These are phyloP conservation scores for Rhodinocichla rosea DNA, from an alignment of 2,113 vertebrate species.

Conservation along the genomic window DNA sequence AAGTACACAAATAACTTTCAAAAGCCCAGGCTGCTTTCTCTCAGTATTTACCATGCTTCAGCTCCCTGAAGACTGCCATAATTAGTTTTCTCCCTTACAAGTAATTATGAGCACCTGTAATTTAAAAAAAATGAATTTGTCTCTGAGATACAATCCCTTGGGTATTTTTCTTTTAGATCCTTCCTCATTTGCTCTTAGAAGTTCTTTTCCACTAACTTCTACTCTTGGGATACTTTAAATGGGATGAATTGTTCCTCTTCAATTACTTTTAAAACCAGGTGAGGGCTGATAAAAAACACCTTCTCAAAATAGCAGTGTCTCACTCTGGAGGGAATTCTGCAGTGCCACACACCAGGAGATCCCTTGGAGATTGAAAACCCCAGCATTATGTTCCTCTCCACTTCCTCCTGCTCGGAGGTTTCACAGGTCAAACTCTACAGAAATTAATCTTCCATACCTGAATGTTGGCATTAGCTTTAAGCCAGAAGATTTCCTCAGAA, in stretches of 20 bases:
- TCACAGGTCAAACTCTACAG: background rate
- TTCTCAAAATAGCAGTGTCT: background rate
- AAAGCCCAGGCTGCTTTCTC: slow-evolving; percentile 5
- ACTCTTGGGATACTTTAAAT: slow-evolving; percentile 47
- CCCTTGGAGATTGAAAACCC: background rate
- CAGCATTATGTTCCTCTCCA: background rate
- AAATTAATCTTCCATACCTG: slow-evolving; percentile 21
- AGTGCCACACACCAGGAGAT: background rate
- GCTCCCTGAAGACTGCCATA: slow-evolving; percentile 36
- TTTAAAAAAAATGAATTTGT: slow-evolving; percentile 26
- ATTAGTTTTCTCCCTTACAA: slow-evolving; percentile 57
- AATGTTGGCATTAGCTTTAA: slow-evolving; percentile 33
- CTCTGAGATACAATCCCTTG: background rate
- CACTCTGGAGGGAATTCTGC: background rate
- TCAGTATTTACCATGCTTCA: slow-evolving; percentile 34
- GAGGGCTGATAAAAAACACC: background rate
- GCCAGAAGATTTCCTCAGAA: background rate
- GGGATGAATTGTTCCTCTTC: background rate
- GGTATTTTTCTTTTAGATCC: slow-evolving; percentile 51
- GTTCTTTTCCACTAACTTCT: slow-evolving; percentile 7
- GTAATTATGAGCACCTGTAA: slow-evolving; percentile 59
- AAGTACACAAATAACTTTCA: background rate
- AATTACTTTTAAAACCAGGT: slow-evolving; percentile 32
- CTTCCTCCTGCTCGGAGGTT: background rate
- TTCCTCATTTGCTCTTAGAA: slow-evolving; percentile 41